These are phyloP conservation scores for Heteromyza rotundicornis DNA, from an alignment of 2,888 invertebrate species.

Conservation along the genomic window DNA sequence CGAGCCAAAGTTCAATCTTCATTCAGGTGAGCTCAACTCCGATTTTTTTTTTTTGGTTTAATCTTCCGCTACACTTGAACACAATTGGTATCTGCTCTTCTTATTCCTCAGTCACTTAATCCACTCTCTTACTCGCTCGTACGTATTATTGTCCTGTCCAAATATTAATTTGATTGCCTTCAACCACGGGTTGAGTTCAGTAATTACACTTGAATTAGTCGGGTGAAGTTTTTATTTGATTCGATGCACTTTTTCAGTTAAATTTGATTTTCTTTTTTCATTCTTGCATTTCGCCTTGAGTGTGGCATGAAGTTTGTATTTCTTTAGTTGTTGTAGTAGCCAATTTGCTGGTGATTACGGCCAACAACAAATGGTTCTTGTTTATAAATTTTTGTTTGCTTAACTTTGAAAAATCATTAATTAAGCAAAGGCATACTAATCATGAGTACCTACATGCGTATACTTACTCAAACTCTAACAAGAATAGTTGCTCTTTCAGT, in stretches of 20 bases:
- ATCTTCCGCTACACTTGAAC: background rate
- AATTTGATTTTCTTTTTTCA: background rate
- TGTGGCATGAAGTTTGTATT: background rate
- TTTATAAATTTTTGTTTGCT: no score
- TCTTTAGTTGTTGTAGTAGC: no score
- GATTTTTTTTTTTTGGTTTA: conserved; percentile 19
- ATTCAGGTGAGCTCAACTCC: conserved; percentile 44
- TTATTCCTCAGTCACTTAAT: background rate
- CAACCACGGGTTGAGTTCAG: conserved; percentile 29
- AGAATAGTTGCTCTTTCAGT: background rate
- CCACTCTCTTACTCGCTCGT: background rate
- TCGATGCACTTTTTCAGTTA: background rate
- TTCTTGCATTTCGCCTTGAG: background rate
- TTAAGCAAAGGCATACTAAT: no score
- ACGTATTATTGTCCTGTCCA: background rate
- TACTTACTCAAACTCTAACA: no score
- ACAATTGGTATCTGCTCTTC: no score
- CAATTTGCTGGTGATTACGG: no score
- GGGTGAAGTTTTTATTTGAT: conserved; percentile 11
- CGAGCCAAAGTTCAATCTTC: conserved; percentile 46
- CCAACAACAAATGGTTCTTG: no score
- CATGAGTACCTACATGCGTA: no score
- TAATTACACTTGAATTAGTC: conserved; percentile 34
- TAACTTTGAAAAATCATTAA: no score
- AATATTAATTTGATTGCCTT: conserved; percentile 4